These are phyloP conservation scores for Caenorhabditis macrosperma DNA, from an alignment of 2,888 invertebrate species.

Conservation along the genomic window DNA sequence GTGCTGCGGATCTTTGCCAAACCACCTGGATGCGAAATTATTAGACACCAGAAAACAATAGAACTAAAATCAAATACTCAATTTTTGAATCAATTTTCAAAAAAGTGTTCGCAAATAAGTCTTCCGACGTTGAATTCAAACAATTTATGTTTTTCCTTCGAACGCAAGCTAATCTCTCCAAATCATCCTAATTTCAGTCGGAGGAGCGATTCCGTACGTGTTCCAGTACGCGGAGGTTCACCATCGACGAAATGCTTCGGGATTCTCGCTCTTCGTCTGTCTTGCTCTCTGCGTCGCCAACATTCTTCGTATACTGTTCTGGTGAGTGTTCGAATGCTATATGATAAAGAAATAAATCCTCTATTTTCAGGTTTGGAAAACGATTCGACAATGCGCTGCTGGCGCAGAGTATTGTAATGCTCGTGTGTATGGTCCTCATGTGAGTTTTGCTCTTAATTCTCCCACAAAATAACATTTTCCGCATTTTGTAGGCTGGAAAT, in stretches of 20 bases:
- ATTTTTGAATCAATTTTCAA: too few species aligned
- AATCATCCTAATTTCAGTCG: slow-evolving; percentile 63
- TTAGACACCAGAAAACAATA: neutral
- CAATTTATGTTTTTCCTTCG: too few species aligned
- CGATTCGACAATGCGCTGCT: slow-evolving; percentile 95
- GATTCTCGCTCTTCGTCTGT: slow-evolving; percentile 97
- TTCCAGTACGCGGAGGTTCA: slow-evolving; percentile 90
- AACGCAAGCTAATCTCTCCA: too few species aligned
- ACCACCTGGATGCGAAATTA: neutral
- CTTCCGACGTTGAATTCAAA: too few species aligned
- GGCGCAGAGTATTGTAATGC: slow-evolving; percentile 97
- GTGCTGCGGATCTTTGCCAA: slow-evolving; percentile 1
- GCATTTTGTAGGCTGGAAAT: slow-evolving; percentile 79
- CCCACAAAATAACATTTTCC: neutral
- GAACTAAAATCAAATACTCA: neutral
- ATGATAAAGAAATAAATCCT: neutral
- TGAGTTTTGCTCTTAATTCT: neutral
- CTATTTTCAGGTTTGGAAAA: slow-evolving; percentile 93
- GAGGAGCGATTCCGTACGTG: slow-evolving; percentile 79
- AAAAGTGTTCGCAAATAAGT: too few species aligned
- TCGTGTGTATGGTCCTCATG: slow-evolving; percentile 91
- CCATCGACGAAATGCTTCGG: slow-evolving; percentile 90
- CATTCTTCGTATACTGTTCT: slow-evolving; percentile 95
- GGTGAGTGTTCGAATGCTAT: slow-evolving; percentile 86
- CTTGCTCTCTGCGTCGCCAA: slow-evolving; percentile 95